phyloP scores from a whole-genome alignment of 2,113 vertebrate genomes.

The Coracopsis vasa region DNA sequence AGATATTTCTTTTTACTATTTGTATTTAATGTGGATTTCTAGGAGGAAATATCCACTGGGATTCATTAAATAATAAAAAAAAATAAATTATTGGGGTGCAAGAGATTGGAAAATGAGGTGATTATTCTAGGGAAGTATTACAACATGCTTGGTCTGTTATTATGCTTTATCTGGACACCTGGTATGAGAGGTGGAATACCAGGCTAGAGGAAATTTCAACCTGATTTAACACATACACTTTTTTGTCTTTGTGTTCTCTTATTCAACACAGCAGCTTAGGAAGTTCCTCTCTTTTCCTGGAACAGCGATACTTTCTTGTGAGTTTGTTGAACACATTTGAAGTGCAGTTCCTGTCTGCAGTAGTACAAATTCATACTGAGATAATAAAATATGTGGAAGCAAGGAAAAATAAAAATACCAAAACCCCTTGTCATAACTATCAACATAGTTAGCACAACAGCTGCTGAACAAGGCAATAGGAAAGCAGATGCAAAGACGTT shows the following conservation, averaged over 20 bases:
- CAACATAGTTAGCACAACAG: not conserved
- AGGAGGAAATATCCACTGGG: not conserved
- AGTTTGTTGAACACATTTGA: not conserved
- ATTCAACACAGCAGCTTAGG: not conserved
- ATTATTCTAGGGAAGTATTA: not conserved
- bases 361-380: not conserved
- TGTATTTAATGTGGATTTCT: not conserved
- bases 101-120: not conserved
- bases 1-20: not conserved
- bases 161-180: not conserved
- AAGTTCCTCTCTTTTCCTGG: not conserved
- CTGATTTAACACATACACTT: not conserved
- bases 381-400: not conserved
- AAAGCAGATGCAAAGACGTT: not conserved
- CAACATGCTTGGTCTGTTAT: not conserved
- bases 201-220: not conserved
- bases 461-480: not conserved
- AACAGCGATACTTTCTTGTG: not conserved
- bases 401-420: not conserved
- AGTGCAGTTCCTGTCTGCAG: not conserved
- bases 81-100: not conserved
- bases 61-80: not conserved
- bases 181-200: not conserved
- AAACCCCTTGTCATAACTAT: not conserved
- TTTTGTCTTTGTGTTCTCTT: not conserved